A percentile compares a stretch with the other conserved stretches of the same genome.
Conservation (phyloP, 2,113 vertebrate genomes). For the Ophthalmolycus amberensis region DNA sequence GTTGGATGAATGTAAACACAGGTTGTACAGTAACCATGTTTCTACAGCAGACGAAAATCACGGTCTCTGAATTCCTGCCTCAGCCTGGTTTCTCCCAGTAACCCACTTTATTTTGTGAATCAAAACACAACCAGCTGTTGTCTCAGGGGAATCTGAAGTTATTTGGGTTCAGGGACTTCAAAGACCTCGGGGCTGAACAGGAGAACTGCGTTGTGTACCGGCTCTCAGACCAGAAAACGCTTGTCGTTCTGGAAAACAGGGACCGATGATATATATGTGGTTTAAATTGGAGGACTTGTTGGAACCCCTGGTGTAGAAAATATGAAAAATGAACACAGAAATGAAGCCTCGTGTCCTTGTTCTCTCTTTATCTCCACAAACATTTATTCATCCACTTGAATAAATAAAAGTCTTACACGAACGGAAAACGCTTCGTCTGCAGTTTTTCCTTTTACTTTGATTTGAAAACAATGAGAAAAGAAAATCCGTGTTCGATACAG, state of each 20-base stretch:
- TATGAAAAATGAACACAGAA: background rate
- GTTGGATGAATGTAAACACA: background rate
- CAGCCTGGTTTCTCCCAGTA: background rate
- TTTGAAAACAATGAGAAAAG: slow-evolving; percentile 41
- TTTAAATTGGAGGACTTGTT: background rate
- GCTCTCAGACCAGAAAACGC: background rate
- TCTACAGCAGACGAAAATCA: slow-evolving; percentile 1
- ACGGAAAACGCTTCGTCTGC: background rate
- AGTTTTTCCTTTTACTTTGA: slow-evolving; percentile 42
- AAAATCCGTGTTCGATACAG: slow-evolving; percentile 23
- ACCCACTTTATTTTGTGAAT: slow-evolving; percentile 19
- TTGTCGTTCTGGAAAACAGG: background rate
- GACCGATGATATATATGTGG: background rate
- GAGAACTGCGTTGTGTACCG: background rate
- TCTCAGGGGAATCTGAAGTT: background rate
- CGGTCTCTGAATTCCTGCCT: background rate
- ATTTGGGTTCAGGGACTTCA: background rate
- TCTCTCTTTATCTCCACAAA: background rate
- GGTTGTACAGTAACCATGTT: background rate
- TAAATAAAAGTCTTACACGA: slow-evolving; percentile 18
- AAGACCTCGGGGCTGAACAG: background rate
- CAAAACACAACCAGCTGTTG: background rate
- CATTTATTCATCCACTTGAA: background rate
- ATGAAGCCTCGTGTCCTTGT: background rate
- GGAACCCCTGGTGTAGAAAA: background rate